Base-by-base conservation (phyloP, 64 coral and sea anemone species). In the Orbicella faveolata region DNA sequence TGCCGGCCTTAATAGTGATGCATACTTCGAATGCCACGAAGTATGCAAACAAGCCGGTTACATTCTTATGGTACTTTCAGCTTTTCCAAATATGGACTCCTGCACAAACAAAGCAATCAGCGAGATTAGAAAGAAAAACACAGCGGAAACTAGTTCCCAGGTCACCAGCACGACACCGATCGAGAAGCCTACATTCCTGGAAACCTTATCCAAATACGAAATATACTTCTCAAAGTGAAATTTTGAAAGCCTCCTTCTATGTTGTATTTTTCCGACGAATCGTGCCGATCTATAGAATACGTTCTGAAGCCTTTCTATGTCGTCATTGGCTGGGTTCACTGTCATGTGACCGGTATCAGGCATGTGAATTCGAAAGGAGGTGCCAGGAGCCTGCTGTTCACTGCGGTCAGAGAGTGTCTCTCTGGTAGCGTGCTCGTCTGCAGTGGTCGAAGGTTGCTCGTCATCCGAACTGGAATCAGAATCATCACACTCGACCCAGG, bases 221-320 rank as follows among this genome's bases (percentile, higher is more conserved):
- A 96, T 89, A 30, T 96, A 96, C 34, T 93, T 93, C 54, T 96
- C 90, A 76, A 96, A 96, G 20, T 89, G 61, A 70, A 96, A 96
- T 16, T 92, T 85, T 66, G 79, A 23, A 6, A 77, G 36, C 75
- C 80, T 93, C 66, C 88, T 88, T 41, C 37, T 73, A 15, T 75
- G 21, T 52, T 93, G 87, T 76, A 82, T 73, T 18, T 83, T 88
- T 41, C 94, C 94, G n/a, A 96, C 34, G 11, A 74, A 59, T 86
- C 68, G 89, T 19, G 66, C 81, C 1, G 94, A 87, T 67, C 87
- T 90, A 44, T 12, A 65, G 2, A 93, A 67, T 18, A 90, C 81
- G 19, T 68, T 93, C 11, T 16, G 81, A 26, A 66, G 84, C 80
- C 39, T 86, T 2, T 80, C 34, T 6, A 36, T 52, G 10, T 41